These are phyloP conservation scores for Troides oblongomaculatus DNA, from an alignment of 2,888 invertebrate genomes.

Conservation along the genomic window DNA sequence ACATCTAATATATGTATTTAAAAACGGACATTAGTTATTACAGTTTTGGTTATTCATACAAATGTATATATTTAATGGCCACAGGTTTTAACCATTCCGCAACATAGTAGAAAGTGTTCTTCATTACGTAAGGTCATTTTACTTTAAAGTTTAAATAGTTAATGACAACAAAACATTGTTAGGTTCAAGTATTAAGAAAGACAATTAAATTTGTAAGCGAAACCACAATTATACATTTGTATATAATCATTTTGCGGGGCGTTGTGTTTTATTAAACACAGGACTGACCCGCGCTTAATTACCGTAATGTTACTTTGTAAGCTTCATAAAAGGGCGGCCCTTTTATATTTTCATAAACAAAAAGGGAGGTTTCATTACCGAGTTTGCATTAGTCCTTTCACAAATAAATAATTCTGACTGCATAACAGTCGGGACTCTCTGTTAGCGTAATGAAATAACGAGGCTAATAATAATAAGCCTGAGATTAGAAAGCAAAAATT, in stretches of 20 bases:
- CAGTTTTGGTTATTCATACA: no score
- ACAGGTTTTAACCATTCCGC: no score
- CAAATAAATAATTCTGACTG: background rate
- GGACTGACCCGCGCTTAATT: slow-evolving; percentile 2
- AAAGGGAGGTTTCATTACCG: background rate
- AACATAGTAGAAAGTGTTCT: no score
- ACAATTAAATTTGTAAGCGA: background rate
- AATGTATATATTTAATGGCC: no score
- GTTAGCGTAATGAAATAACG: background rate
- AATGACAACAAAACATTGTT: background rate
- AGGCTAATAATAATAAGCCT: background rate
- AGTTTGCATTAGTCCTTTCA: background rate
- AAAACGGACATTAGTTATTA: no score
- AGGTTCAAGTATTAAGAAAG: background rate
- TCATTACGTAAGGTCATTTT: no score
- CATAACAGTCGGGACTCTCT: background rate
- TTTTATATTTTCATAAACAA: slow-evolving; percentile 2
- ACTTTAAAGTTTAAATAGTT: no score
- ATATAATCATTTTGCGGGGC: background rate
- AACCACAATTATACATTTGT: background rate
- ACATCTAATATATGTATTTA: no score
- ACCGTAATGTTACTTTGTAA: background rate
- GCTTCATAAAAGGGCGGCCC: background rate
- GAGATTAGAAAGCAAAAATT: background rate
- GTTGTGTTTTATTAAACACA: background rate